Evolutionary conservation across 2,113 vertebrate species (phyloP).

Genomic region (Ploceus nigricollis): DNA sequence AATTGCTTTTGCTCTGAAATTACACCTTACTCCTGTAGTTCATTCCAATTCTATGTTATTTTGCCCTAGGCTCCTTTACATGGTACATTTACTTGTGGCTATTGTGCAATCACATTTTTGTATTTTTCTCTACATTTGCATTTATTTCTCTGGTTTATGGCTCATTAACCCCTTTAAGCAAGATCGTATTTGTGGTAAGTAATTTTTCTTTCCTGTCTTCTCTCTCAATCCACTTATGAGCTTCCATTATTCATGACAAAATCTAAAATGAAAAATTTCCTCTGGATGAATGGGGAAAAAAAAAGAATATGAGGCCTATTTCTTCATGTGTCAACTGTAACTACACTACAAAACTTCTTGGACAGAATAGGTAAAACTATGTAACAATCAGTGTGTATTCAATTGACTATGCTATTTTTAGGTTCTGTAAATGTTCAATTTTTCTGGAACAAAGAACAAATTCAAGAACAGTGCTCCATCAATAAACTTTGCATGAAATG

Average conservation of each 20-base stretch:
- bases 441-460: background rate
- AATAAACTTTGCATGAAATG: background rate
- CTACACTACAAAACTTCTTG: background rate
- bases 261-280: background rate
- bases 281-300: background rate
- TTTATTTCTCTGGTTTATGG: background rate
- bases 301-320: background rate
- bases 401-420: background rate
- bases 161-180: background rate
- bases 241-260: background rate
- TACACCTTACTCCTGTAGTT: background rate
- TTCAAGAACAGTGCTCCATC: background rate
- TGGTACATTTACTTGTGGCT: background rate
- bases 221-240: background rate
- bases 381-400: background rate
- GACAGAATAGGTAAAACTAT: background rate
- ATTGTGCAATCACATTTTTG: background rate
- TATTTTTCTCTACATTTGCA: background rate
- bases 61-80: background rate
- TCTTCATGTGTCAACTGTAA: background rate
- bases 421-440: background rate
- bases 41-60: background rate
- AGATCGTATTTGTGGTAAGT: background rate
- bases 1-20: background rate
- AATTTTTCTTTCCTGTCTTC: background rate